Evolutionary conservation across 2,797 vertebrate species (phyloP), one percentile per base, ranked within the genome.

Genomic region (Choloepus didactylus): DNA sequence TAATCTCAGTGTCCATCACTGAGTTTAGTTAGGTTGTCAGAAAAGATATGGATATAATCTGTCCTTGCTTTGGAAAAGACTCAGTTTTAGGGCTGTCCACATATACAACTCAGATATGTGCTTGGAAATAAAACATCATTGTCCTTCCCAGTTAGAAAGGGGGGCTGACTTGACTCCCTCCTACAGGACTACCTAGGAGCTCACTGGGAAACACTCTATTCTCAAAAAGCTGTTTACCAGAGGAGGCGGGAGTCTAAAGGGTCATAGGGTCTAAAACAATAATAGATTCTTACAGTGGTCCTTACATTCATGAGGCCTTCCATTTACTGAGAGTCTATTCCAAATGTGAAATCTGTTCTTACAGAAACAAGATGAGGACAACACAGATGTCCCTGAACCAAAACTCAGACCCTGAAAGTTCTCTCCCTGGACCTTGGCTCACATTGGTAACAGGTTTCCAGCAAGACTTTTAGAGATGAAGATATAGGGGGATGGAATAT

Each of bases 91-190:
- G 90, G 95, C n/a, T 16, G 5, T 85, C 96, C 87, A 96, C 91
- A 97, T 89, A 91, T 15, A 89, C 5, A 93, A 77, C 18, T 96
- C 82, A 86, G 95, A 97, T 85, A 97, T 35, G 94, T 69, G 38
- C 91, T 97, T 98, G 75, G 59, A 97, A 96, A 27, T 27, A 93
- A 96, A 2, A 1, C 93, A 96, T 97, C 95, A 97, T 3, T 2
- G 87, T 97, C 97, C 97, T 75, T 91, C 86, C 62, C 82, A 86
- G 66, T 80, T 5, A 86, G 60, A 79, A 95, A 81, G 27, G 8
- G 88, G 85, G 29, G 67, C 3, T 31, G 9, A 54, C 15, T 31
- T 18, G 11, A 38, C 49, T 4, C n/a, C 49, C 56, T 70, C 19
- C 5, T 31, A 21, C 5, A 60, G 35, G 54, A 38, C 9, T 31